Percentiles rank a stretch among this genome's conserved stretches.
Evolutionary conservation across 2,113 vertebrate species (phyloP).

Genomic region (Hypocryptadius cinnamomeus): DNA sequence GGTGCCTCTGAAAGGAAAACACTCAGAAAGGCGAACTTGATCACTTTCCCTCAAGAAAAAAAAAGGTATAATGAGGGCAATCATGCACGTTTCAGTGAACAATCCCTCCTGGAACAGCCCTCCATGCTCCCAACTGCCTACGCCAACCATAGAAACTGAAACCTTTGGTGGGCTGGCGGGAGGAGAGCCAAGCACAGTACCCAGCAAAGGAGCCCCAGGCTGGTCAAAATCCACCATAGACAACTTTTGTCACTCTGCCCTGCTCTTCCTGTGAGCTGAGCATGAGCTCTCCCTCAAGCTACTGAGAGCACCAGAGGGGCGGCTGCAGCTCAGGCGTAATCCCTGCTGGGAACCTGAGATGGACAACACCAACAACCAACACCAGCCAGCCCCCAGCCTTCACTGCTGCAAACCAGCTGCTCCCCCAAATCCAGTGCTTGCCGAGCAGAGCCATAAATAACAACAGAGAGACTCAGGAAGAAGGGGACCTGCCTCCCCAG

Average conservation of each 20-base stretch:
- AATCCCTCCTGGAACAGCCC: neutral
- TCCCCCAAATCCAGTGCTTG: neutral
- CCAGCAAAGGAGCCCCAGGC: neutral
- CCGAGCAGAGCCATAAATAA: neutral
- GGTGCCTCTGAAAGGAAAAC: conserved; percentile 59
- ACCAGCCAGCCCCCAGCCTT: neutral
- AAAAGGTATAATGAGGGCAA: neutral
- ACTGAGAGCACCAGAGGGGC: neutral
- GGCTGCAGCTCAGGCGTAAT: fast-evolving
- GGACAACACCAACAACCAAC: neutral
- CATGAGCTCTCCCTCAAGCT: neutral
- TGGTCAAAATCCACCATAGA: neutral
- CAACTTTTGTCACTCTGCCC: neutral
- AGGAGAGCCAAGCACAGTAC: neutral
- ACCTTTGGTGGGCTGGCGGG: neutral
- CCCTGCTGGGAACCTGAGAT: neutral
- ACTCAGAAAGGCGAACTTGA: conserved; percentile 44
- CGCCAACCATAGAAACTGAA: neutral
- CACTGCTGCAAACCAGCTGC: neutral
- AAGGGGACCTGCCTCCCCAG: neutral
- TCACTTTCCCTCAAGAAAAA: neutral
- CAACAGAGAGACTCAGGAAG: neutral
- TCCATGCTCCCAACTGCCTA: neutral
- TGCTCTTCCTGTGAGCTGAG: neutral
- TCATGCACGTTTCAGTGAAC: neutral